Percentiles rank a stretch among this genome's conserved stretches.
These are phyloP conservation scores for Tragelaphus buxtoni DNA, from an alignment of 2,113 vertebrate species.

Conservation along the genomic window DNA sequence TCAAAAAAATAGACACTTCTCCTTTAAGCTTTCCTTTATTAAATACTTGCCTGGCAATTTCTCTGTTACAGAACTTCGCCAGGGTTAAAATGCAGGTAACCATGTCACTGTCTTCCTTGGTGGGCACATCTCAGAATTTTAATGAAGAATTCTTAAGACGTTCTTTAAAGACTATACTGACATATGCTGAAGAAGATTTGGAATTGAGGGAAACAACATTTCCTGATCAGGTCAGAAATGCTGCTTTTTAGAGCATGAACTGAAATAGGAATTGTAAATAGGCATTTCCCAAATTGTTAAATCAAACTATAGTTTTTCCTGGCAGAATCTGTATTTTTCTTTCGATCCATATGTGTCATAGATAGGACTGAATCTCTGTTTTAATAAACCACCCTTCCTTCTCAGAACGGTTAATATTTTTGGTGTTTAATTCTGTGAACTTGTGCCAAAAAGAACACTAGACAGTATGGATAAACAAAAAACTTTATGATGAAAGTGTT, in stretches of 20 bases:
- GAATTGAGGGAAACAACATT: conserved; percentile 96
- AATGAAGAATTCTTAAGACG: conserved; percentile 97
- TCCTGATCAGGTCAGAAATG: conserved; percentile 91
- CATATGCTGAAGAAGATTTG: conserved; percentile 95
- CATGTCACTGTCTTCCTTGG: conserved; percentile 97
- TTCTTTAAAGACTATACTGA: conserved; percentile 96
- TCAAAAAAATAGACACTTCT: not conserved
- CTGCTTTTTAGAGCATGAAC: not conserved
- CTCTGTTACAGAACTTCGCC: conserved; percentile 92
- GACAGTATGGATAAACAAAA: not conserved
- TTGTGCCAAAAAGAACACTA: not conserved
- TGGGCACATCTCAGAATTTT: conserved; percentile 98
- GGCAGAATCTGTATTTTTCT: not conserved
- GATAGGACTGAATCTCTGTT: not conserved
- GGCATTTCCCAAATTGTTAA: not conserved
- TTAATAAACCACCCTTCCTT: not conserved
- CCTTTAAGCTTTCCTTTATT: not conserved
- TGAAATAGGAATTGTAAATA: not conserved
- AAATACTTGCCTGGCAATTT: not conserved
- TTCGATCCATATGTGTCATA: not conserved
- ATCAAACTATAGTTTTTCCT: not conserved
- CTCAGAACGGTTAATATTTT: not conserved
- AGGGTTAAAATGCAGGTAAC: conserved; percentile 99
- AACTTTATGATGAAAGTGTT: not conserved
- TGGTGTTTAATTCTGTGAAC: not conserved